phyloP scores from a whole-genome alignment of 2,888 invertebrate genomes.

The Pseudolycoriella hygida region DNA sequence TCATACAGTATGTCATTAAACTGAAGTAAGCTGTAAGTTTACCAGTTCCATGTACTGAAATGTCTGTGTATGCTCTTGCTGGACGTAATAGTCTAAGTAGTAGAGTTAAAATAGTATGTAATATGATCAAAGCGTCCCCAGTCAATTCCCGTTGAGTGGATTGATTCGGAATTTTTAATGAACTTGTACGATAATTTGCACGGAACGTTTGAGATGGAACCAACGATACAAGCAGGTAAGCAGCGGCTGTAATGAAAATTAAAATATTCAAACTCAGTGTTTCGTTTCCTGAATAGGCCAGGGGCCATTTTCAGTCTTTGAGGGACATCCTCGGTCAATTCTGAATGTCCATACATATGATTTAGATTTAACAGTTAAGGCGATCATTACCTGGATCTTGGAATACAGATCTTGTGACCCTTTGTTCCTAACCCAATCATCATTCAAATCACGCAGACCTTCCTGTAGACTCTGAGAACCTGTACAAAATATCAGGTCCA shows the following conservation, averaged over 20 bases:
- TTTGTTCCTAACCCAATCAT: too few relatives aligned
- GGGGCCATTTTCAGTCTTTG: too few relatives aligned
- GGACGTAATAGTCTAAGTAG: conserved; percentile 58
- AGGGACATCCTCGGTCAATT: not conserved
- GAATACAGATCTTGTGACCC: too few relatives aligned
- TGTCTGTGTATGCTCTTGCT: conserved; percentile 73
- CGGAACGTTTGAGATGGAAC: conserved; percentile 84
- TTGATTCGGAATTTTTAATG: conserved; percentile 23
- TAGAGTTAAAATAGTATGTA: conserved; percentile 54
- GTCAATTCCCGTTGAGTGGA: conserved; percentile 28
- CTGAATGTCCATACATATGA: too few relatives aligned
- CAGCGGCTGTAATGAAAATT: conserved; percentile 44
- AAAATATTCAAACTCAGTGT: too few relatives aligned
- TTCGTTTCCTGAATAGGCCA: too few relatives aligned
- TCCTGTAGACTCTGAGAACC: too few relatives aligned
- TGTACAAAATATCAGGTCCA: too few relatives aligned
- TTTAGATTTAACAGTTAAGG: too few relatives aligned
- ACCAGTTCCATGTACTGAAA: conserved; percentile 72
- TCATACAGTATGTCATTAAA: conserved; percentile 77
- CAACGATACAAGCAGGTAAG: conserved; percentile 71
- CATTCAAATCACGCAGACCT: too few relatives aligned
- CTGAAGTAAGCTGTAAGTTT: conserved; percentile 88
- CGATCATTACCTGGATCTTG: too few relatives aligned
- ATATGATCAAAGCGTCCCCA: conserved; percentile 38
- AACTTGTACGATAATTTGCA: conserved; percentile 56